Base-by-base conservation (phyloP, 2,888 invertebrate species). In the Ectemnius continuus region DNA sequence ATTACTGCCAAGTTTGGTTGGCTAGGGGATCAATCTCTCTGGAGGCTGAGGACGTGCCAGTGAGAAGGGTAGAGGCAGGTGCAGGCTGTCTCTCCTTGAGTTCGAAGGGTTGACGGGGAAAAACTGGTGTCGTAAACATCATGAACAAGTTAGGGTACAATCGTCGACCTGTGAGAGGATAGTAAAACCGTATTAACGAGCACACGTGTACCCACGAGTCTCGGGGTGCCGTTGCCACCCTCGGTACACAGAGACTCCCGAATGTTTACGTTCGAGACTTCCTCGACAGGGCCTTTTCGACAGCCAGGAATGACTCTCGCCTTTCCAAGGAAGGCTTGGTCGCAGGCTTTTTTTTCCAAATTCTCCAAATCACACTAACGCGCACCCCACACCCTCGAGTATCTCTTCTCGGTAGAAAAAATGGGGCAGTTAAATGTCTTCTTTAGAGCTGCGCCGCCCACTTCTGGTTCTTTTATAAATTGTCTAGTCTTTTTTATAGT, bases 261-360 rank as follows among this genome's bases (percentile, higher is more conserved):
- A 52, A 14, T 82, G 82, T 83, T 83, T 83, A 84, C 74, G 69
- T 20, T 76, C 36, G 65, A 52, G 63, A 79, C 80, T 84, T 83
- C 84, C 83, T 81, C 28, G 79, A 28, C 67, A 56, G 62, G 67
- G 66, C 70, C 76, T 73, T 77, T 79, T 72, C 67, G 73, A 69
- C 65, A 56, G 18, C 61, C 48, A 47, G 47, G 70, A 76, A 78
- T 68, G 75, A 36, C 36, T 64, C 58, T 67, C 57, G 67, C 56
- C 45, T 61, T 67, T 83, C 73, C 77, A 77, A 71, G 66, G 79
- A 45, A 67, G 59, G 26, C 45, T 56, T 18, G 52, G 63, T 61
- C 59, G 59, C 64, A 56, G 46, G 45, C 48, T 28, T 58, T 48
- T 58, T 78, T 57, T 45, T 57, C 28, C 20, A 28, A 59, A 59